Evolutionary conservation across 1,140 invertebrate species (phyloP).

Genomic region (Camponotus vicinus): DNA sequence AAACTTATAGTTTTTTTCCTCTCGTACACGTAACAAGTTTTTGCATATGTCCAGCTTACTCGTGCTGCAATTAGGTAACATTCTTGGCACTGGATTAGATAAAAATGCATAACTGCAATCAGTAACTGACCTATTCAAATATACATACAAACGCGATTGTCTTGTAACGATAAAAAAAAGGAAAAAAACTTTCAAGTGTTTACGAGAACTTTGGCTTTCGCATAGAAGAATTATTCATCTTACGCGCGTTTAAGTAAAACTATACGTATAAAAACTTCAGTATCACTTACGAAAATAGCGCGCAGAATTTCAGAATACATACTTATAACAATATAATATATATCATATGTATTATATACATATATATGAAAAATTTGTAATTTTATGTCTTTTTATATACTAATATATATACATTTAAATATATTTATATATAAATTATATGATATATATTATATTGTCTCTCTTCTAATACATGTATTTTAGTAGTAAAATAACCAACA

Average conservation of each 20-base stretch:
- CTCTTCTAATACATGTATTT: not conserved
- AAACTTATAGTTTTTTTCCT: not conserved
- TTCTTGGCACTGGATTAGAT: conserved; percentile 33
- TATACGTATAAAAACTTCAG: not conserved
- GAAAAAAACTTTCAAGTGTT: not conserved
- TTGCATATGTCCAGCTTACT: not conserved
- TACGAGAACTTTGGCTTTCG: not conserved
- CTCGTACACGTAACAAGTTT: conserved; percentile 36
- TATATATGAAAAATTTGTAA: not conserved
- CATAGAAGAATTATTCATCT: not conserved
- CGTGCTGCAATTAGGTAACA: conserved; percentile 44
- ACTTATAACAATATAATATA: conserved; percentile 14
- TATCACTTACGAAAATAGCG: not conserved
- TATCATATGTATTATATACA: not conserved
- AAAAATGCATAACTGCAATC: conserved; percentile 40
- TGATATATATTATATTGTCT: not conserved
- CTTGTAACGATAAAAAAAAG: not conserved
- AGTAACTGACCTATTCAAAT: conserved; percentile 45
- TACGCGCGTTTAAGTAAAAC: not conserved
- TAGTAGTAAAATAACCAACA: not conserved
- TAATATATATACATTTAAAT: not conserved
- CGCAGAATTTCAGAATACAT: conserved; percentile 14
- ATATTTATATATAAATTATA: not conserved
- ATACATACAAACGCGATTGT: not conserved
- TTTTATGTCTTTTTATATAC: not conserved